Percentiles rank a stretch among this genome's conserved stretches.
Conservation (phyloP, 2,888 invertebrate genomes). For the Cerastis rubricosa region DNA sequence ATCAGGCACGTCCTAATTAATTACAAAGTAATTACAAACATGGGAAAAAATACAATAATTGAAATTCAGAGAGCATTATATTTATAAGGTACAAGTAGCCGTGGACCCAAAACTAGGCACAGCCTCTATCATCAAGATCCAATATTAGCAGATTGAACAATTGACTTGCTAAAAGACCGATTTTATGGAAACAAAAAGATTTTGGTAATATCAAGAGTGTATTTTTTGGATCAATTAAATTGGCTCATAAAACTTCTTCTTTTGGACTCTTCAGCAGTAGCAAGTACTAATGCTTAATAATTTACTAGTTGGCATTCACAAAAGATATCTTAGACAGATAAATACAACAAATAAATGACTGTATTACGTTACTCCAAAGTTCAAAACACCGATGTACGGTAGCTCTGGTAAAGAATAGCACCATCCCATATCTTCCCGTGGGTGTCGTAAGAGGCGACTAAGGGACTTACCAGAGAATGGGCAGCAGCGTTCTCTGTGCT, state of each 20-base stretch:
- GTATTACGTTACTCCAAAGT: too few species aligned
- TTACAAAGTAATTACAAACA: background rate
- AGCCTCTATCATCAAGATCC: background rate
- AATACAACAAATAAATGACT: conserved; percentile 8
- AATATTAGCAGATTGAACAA: background rate
- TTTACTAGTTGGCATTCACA: background rate
- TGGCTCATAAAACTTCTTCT: too few species aligned
- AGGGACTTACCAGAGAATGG: too few species aligned
- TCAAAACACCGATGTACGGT: too few species aligned
- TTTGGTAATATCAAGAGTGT: too few species aligned
- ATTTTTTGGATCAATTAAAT: too few species aligned
- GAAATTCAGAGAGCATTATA: background rate
- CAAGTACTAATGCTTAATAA: background rate
- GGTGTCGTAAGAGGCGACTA: too few species aligned
- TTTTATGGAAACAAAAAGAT: background rate
- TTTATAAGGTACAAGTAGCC: background rate
- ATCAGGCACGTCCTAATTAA: too few species aligned
- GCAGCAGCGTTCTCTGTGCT: too few species aligned
- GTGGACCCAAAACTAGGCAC: background rate
- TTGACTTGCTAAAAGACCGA: too few species aligned
- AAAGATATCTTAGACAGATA: background rate
- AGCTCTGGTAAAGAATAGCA: too few species aligned
- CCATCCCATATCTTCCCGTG: too few species aligned
- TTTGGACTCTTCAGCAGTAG: background rate
- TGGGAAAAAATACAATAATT: background rate